Percentiles rank a stretch among this genome's conserved stretches.
These are phyloP conservation scores for Strix uralensis DNA, from an alignment of 2,113 vertebrate species.

Conservation along the genomic window DNA sequence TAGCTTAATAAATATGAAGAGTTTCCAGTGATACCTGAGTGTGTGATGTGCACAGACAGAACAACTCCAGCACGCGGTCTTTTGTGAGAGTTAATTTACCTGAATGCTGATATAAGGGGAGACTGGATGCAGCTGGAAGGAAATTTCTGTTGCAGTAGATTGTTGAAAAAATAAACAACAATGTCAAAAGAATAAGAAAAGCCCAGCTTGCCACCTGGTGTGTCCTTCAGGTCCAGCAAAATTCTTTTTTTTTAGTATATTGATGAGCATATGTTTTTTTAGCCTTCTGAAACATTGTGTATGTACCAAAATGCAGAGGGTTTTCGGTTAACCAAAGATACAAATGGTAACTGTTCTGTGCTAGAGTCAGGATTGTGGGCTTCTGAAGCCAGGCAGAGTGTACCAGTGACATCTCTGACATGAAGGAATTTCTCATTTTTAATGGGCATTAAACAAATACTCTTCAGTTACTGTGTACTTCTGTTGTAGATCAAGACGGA, in stretches of 20 bases:
- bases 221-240: neutral
- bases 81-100: neutral
- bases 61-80: neutral
- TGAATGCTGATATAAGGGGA: neutral
- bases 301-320: neutral
- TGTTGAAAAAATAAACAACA: neutral
- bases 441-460: neutral
- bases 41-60: neutral
- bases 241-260: neutral
- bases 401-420: neutral
- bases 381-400: neutral
- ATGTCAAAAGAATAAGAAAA: neutral
- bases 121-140: neutral
- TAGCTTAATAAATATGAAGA: neutral
- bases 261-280: neutral
- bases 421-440: neutral
- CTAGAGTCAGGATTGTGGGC: neutral
- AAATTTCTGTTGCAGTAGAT: neutral
- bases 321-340: neutral
- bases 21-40: neutral
- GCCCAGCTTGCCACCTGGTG: neutral
- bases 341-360: neutral
- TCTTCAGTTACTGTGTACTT: neutral
- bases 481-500: conserved; percentile 85
- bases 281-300: neutral